These are phyloP conservation scores for Semaprochilodus insignis DNA, from an alignment of 2,797 vertebrate species.

Conservation along the genomic window DNA sequence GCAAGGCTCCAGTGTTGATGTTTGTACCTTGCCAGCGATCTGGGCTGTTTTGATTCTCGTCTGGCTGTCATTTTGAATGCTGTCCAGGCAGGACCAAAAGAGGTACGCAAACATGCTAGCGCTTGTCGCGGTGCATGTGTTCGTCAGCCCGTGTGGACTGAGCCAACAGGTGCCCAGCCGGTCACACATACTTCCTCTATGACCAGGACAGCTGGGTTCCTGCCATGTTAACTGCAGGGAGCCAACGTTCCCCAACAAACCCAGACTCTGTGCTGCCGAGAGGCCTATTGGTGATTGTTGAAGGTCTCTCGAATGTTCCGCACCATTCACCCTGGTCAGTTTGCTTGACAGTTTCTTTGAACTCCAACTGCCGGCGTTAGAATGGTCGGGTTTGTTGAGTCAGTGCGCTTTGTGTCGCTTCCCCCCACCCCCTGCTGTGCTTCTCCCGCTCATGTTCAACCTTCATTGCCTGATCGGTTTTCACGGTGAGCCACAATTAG, in stretches of 20 bases:
- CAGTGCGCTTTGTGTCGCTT: not conserved
- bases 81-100: not conserved
- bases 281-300: not conserved
- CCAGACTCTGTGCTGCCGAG: not conserved
- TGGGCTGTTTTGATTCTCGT: not conserved
- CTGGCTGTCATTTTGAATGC: not conserved
- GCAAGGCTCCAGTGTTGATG: not conserved
- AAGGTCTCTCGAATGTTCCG: not conserved
- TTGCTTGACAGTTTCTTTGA: not conserved
- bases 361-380: not conserved
- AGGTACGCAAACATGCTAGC: not conserved
- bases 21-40: not conserved
- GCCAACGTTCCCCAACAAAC: not conserved
- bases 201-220: slow-evolving; percentile 17
- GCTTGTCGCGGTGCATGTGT: not conserved
- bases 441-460: not conserved
- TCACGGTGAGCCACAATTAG: not conserved
- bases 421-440: not conserved
- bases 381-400: too few species aligned
- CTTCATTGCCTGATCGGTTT: slow-evolving; percentile 7
- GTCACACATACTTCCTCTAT: slow-evolving; percentile 13
- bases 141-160: not conserved
- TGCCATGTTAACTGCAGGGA: slow-evolving; percentile 4
- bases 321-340: not conserved
- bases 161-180: slow-evolving; percentile 13